These are phyloP conservation scores for Papilio xuthus DNA, from an alignment of 1,140 invertebrate species.

Conservation along the genomic window DNA sequence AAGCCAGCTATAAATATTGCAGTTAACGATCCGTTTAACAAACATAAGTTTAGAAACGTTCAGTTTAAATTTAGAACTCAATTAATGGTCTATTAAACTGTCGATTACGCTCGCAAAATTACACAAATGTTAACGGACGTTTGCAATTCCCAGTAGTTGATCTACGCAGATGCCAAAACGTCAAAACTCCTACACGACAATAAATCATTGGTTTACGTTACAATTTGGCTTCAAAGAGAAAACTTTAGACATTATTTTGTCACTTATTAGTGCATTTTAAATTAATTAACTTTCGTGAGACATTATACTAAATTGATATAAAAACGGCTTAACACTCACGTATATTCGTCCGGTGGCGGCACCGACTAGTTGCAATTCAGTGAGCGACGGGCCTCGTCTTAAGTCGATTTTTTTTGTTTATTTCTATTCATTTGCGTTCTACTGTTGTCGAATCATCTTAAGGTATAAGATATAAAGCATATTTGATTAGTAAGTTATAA, in stretches of 20 bases:
- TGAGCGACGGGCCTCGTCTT: no score
- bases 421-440: not conserved
- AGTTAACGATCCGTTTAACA: conserved; percentile 26
- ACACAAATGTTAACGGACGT: not conserved
- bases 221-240: not conserved
- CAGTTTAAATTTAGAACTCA: conserved; percentile 36
- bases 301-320: no score
- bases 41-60: conserved; percentile 18
- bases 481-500: not conserved
- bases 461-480: not conserved
- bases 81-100: conserved; percentile 27
- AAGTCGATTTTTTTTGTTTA: no score
- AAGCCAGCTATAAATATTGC: conserved; percentile 18
- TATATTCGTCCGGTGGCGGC: no score
- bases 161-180: conserved; percentile 1
- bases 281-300: no score
- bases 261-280: no score
- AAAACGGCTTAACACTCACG: no score
- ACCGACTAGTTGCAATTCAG: no score
- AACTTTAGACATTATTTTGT: not conserved
- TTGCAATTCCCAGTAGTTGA: not conserved
- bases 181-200: conserved; percentile 8
- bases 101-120: conserved; percentile 7
- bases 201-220: not conserved
- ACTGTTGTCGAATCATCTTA: not conserved